Evolutionary conservation across 92 coral and sea anemone species (phyloP), one percentile per base, ranked within the genome.

Genomic region (Actinernus sp.): DNA sequence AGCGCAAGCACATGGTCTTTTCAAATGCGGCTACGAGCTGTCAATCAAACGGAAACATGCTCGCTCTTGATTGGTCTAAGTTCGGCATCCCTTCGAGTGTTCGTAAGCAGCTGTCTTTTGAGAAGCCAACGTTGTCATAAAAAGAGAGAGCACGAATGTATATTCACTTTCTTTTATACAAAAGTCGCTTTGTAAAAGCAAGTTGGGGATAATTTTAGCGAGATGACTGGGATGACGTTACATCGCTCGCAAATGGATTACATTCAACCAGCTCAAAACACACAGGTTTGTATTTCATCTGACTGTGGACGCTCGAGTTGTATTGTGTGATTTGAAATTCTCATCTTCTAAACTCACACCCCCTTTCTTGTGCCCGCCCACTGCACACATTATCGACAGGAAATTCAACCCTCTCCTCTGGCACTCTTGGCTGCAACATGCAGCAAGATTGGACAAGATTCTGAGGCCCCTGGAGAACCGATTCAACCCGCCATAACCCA

Each of bases 331-430:
- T 90, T 90, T 88, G 86, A 74, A 74, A 73, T 86, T 70, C 89
- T 74, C 83, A 79, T 68, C 88, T 86, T 90, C 86, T 81, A 58
- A 78, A 89, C 96, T 89, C 96, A 89, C 96, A 89, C 96, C 96
- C 99, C 96, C 78, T 89, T 94, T 79, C 93, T 91, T 92, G 97
- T 88, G 95, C 99, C 99, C 97, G 97, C 99, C 99, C 99, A 83
- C 97, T 71, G 82, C 49, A 83, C 82, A 87, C 87, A 75, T 91
- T 91, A 94, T 88, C 92, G 90, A 86, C 97, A 95, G 99, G 99
- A 95, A 83, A 81, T 92, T 63, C 93, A 92, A 74, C 97, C 97
- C 86, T 95, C 99, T 93, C 99, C 99, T 54, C 85, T 95, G 81
- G 99, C 97, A 71, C 93, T 95, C 77, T 74, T 95, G 79, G 99